Base-by-base conservation (phyloP, 2,888 invertebrate genomes). In the Amphipyra berbera region DNA sequence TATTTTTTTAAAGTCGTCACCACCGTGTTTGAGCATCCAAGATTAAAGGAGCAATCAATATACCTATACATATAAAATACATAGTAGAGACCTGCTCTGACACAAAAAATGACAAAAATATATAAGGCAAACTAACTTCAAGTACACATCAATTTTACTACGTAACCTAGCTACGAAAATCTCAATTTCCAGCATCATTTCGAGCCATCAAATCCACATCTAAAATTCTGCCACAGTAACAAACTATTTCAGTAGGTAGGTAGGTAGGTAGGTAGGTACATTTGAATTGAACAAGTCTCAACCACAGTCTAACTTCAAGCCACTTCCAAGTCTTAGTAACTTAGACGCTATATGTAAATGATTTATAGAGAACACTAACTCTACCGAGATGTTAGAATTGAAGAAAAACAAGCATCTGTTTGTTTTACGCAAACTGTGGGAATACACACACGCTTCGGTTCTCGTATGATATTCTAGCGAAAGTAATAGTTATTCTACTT, bases 341-440 rank as follows among this genome's bases (percentile, higher is more conserved):
- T 63, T 61, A 55, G 53, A 44, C 54, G 49, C 42, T 33, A 46
- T 68, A 76, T 72, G 68, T 42, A 61, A 75, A 73, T 77, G 69
- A 66, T 69, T 75, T 73, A 73, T 69, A 61, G 48, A 54, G 61
- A 60, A 59, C 56, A 52, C 57, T 70, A 62, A 70, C 58, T 57
- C 42, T 57, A 33, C 27, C 33, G 15, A 56, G 46, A 64, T 54
- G 50, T 53, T 48, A 46, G 58, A 61, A 68, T 64, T 68, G 42
- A 61, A 73, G 59, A 68, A 72, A 64, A 72, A 68, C 63, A 68
- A 45, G 41, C 44, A 10, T 10, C 12, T 63, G 60, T 68, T 69
- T 21, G 21, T 45, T 67, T 55, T 48, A 59, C 58, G 40, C 21
- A 46, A 60, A 56, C 48, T 61, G 44, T 59, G 42, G 44, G 66